Conservation (phyloP, 2,888 invertebrate species). For the Plagodis pulveraria region DNA sequence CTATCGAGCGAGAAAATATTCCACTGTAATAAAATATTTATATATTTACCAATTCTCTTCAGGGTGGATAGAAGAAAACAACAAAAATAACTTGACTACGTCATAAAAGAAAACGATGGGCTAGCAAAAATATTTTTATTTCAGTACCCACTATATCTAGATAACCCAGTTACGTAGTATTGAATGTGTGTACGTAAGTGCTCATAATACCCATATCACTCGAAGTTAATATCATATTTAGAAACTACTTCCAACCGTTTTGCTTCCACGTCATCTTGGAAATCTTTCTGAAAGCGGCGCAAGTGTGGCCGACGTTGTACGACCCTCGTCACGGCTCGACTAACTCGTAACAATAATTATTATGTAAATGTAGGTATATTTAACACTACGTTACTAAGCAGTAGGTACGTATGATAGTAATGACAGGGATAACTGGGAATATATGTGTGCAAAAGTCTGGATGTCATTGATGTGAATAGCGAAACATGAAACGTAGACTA, state of each 20-base stretch:
- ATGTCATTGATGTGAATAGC: too few species aligned
- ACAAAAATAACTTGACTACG: neutral
- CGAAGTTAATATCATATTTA: constrained; percentile 25
- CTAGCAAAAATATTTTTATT: neutral
- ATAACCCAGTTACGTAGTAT: neutral
- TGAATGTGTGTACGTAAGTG: neutral
- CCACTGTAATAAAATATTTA: too few species aligned
- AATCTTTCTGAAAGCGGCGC: constrained; percentile 49
- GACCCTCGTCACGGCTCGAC: constrained; percentile 68
- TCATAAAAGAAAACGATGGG: neutral
- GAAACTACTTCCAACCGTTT: constrained; percentile 18
- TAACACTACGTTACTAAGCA: constrained; percentile 9
- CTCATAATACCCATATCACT: constrained; percentile 22
- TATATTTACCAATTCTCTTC: too few species aligned
- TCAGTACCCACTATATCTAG: neutral
- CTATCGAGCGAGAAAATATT: too few species aligned
- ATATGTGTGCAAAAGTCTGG: too few species aligned
- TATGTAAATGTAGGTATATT: constrained; percentile 36
- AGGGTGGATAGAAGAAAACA: neutral
- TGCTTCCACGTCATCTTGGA: constrained; percentile 26
- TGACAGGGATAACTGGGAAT: neutral
- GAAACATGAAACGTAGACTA: too few species aligned
- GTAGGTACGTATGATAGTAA: neutral
- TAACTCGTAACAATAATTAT: constrained; percentile 55
- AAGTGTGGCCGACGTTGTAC: constrained; percentile 61